Conservation (phyloP, 2,888 invertebrate species). For the Athripsodes cinereus region DNA sequence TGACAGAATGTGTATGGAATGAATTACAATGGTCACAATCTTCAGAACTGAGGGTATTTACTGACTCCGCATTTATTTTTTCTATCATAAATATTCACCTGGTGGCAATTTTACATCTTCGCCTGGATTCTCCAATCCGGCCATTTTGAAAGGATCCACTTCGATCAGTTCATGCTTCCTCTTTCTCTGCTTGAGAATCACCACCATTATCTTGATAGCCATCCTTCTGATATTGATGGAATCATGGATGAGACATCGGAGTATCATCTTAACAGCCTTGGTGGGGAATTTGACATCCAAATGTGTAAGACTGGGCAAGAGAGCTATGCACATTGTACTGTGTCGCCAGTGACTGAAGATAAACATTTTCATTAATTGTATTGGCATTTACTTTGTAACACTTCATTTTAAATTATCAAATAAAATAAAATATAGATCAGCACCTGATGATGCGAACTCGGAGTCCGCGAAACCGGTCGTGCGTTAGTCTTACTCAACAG, state of each 20-base stretch:
- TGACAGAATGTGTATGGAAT: too few relatives aligned
- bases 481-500: too few relatives aligned
- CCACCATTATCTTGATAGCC: slow-evolving; percentile 56
- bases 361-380: too few relatives aligned
- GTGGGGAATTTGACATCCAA: slow-evolving; percentile 61
- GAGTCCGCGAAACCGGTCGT: too few relatives aligned
- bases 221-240: slow-evolving; percentile 72
- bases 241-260: slow-evolving; percentile 65
- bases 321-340: slow-evolving; percentile 64
- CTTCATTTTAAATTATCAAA: too few relatives aligned
- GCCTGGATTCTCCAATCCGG: slow-evolving; percentile 36
- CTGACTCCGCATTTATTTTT: too few relatives aligned
- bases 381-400: too few relatives aligned
- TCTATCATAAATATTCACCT: slow-evolving; percentile 32
- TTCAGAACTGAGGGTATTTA: too few relatives aligned
- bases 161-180: slow-evolving; percentile 53
- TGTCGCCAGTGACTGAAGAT: slow-evolving; percentile 73
- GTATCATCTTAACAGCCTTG: slow-evolving; percentile 57
- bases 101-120: slow-evolving; percentile 32
- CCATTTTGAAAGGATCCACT: slow-evolving; percentile 51
- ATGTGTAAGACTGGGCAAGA: slow-evolving; percentile 67
- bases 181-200: slow-evolving; percentile 67
- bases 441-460: too few relatives aligned
- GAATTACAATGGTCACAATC: too few relatives aligned
- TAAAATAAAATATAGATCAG: too few relatives aligned